phyloP scores from a whole-genome alignment of 2,797 vertebrate species.

The Heliangelus exortis region DNA sequence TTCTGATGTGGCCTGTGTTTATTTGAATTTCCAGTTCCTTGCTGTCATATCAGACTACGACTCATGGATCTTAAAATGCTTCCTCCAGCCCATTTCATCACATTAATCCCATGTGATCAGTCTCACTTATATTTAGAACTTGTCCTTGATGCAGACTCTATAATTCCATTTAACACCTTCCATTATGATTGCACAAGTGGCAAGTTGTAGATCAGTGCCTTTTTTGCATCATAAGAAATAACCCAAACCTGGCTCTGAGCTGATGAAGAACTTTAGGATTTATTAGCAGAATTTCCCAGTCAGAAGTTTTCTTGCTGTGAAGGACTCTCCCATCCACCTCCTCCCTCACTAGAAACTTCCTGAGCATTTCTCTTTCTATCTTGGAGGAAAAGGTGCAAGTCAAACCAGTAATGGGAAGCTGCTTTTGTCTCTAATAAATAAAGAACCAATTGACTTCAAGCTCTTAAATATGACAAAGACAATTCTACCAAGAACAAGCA shows the following conservation, averaged over 20 bases:
- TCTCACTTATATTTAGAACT: not conserved
- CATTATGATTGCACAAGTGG: not conserved
- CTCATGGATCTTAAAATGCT: not conserved
- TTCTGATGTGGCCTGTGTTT: not conserved
- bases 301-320: not conserved
- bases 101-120: not conserved
- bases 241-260: not conserved
- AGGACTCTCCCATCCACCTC: not conserved
- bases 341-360: not conserved
- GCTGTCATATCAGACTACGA: not conserved
- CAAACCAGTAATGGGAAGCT: not conserved
- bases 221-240: not conserved
- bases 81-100: not conserved
- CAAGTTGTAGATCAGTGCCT: not conserved
- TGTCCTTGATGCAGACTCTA: not conserved
- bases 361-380: not conserved
- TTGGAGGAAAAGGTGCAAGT: accelerated
- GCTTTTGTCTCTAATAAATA: not conserved
- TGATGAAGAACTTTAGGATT: not conserved
- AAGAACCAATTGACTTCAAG: not conserved
- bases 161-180: not conserved
- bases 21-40: not conserved
- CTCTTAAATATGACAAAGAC: not conserved
- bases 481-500: not conserved
- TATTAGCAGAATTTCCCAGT: not conserved